Evolutionary conservation across 2,113 vertebrate species (phyloP), one percentile per base, ranked within the genome.

Genomic region (Progne subis): DNA sequence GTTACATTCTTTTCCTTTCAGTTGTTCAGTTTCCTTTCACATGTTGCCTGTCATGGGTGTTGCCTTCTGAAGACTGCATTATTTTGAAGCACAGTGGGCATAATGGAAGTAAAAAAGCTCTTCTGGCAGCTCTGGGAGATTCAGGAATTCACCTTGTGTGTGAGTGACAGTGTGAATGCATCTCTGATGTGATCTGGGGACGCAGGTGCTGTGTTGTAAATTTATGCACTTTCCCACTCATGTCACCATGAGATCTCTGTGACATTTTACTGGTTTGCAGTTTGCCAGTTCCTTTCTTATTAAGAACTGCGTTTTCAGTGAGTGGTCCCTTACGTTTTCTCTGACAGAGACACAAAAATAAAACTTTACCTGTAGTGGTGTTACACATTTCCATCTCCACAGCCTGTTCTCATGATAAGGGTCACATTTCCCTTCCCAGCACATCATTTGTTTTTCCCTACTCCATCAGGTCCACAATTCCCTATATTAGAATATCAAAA

Each of bases 41-140:
- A 1, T 28, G 43, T 75, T 3, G 0, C 34, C 29, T 44, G 25
- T 24, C 25, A 24, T 3, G 14, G 49, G 44, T 11, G 46, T 2
- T 56, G 28, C 20, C 34, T 75, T 49, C 63, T 39, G 82, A 83
- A 47, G 81, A 64, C 2, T 56, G 28, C 1, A 50, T 77, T 57
- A 37, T 83, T 79, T 37, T n/a, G 7, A 57, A 90, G 11, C 2
- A 19, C 29, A 39, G 6, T 31, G n/a, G 24, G 41, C 8, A 19
- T 21, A 82, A 70, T 6, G 7, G 12, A 71, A 13, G 18, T 4
- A 4, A 14, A 57, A 43, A 32, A 14, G 2, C 12, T 84, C 6
- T 79, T 32, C 9, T 81, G 14, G 17, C 9, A 65, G 23, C 9
- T 71, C 9, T 20, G 43, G 15, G 16, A 72, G n/a, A 20, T 18